These are phyloP conservation scores for Miichthys miiuy DNA, from an alignment of 2,797 vertebrate species.

Conservation along the genomic window DNA sequence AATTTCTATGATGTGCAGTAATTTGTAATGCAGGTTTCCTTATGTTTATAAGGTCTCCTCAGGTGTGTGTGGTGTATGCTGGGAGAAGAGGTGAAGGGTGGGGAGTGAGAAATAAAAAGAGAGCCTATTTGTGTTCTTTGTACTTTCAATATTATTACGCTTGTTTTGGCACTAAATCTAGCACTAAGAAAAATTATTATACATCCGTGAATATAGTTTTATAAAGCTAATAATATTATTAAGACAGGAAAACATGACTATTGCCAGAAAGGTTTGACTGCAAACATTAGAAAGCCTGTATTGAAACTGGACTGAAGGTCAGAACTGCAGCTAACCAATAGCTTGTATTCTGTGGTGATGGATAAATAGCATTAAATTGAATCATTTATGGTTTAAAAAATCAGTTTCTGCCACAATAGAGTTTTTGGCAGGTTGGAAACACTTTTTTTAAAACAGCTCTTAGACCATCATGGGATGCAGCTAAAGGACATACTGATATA, in stretches of 20 bases:
- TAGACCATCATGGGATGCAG: constrained; percentile 15
- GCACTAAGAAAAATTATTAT: constrained; percentile 47
- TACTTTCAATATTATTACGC: constrained; percentile 56
- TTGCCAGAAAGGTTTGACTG: not conserved
- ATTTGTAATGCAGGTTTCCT: constrained; percentile 90
- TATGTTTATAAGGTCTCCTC: constrained; percentile 81
- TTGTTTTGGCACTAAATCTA: constrained; percentile 46
- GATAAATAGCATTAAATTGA: constrained; percentile 18
- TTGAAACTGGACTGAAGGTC: constrained; percentile 20
- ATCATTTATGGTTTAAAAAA: constrained; percentile 23
- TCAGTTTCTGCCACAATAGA: not conserved
- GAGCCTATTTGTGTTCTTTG: constrained; percentile 43
- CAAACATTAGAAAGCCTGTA: constrained; percentile 12
- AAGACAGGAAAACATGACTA: constrained; percentile 26
- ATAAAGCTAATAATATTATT: constrained; percentile 28
- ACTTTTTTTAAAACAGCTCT: constrained; percentile 24
- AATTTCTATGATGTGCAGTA: constrained; percentile 91
- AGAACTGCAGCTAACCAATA: constrained; percentile 16
- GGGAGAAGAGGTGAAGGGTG: constrained; percentile 65
- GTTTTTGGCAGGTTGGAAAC: constrained; percentile 20
- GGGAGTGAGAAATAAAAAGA: constrained; percentile 33
- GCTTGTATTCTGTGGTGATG: constrained; percentile 1
- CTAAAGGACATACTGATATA: constrained; percentile 18
- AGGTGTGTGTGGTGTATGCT: constrained; percentile 72
- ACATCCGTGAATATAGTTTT: constrained; percentile 34